Percentiles rank a stretch among this genome's conserved stretches.
phyloP scores from a whole-genome alignment of 2,888 invertebrate species.

The Nephrotoma appendiculata region DNA sequence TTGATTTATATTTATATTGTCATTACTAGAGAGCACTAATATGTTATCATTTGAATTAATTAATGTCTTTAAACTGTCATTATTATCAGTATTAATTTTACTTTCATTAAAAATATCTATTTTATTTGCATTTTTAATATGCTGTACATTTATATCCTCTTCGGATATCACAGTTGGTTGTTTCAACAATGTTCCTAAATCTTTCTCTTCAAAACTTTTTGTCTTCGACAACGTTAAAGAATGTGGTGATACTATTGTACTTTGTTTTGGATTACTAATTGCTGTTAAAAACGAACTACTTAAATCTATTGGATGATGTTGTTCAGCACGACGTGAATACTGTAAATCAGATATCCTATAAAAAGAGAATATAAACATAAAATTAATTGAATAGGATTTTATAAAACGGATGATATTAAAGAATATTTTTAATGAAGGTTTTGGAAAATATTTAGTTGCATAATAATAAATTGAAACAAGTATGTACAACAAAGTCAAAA shows the following conservation, averaged over 20 bases:
- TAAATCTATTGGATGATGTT: slow-evolving; percentile 1
- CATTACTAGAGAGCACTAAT: slow-evolving; percentile 3
- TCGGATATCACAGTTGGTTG: slow-evolving; percentile 5
- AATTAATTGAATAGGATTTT: neutral
- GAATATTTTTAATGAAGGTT: neutral
- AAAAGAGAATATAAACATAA: neutral
- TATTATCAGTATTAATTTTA: slow-evolving; percentile 1
- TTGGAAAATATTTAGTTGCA: neutral
- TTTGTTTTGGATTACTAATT: neutral
- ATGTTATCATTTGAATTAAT: neutral
- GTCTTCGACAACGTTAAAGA: neutral
- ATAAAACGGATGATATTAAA: neutral
- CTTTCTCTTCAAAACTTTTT: slow-evolving; percentile 7
- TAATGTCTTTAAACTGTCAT: slow-evolving; percentile 4
- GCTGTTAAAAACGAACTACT: neutral
- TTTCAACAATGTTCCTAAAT: slow-evolving; percentile 6
- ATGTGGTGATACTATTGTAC: neutral
- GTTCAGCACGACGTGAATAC: slow-evolving; percentile 9
- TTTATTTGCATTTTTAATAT: neutral
- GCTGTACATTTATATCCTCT: slow-evolving; percentile 2
- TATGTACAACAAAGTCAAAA: neutral
- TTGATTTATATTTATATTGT: neutral
- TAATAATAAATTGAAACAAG: neutral
- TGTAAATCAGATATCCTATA: slow-evolving; percentile 21
- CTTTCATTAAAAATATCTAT: neutral